phyloP scores from a whole-genome alignment of 53 echinoderm and acorn worm genomes.

The Echinometra lucunter region DNA sequence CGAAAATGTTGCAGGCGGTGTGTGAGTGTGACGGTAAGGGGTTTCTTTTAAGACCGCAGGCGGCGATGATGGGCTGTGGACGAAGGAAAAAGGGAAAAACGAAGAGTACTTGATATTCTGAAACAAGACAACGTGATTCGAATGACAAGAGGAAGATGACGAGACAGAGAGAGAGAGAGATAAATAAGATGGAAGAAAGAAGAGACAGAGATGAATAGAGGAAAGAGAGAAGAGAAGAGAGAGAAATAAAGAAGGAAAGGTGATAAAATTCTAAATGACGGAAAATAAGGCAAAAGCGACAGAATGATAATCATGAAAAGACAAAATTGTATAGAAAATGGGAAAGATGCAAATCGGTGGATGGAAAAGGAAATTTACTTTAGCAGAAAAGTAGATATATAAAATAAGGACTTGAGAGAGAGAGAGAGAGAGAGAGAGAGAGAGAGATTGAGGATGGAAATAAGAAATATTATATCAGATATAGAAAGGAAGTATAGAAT shows the following conservation, averaged over 20 bases:
- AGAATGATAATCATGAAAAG: too few relatives aligned
- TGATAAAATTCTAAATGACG: not conserved
- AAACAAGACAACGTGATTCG: constrained; percentile 44
- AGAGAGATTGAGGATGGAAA: too few relatives aligned
- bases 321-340: not conserved
- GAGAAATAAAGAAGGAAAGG: not conserved
- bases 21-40: constrained; percentile 16
- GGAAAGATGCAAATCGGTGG: too few relatives aligned
- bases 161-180: constrained; percentile 26
- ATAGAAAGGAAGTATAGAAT: too few relatives aligned
- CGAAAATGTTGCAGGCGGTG: constrained; percentile 28
- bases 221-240: not conserved
- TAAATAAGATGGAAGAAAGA: too few relatives aligned
- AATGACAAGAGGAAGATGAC: constrained; percentile 22
- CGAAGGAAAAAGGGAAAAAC: not conserved
- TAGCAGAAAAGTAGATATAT: too few relatives aligned
- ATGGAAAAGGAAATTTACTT: too few relatives aligned
- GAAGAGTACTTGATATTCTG: not conserved
- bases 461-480: too few relatives aligned
- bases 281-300: too few relatives aligned
- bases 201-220: not conserved
- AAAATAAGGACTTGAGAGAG: not conserved
- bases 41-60: constrained; percentile 50
- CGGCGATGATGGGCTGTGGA: not conserved
- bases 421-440: constrained; percentile 13